These are phyloP conservation scores for Mesorhabditis spiculigera DNA, from an alignment of 2,888 invertebrate species.

Conservation along the genomic window DNA sequence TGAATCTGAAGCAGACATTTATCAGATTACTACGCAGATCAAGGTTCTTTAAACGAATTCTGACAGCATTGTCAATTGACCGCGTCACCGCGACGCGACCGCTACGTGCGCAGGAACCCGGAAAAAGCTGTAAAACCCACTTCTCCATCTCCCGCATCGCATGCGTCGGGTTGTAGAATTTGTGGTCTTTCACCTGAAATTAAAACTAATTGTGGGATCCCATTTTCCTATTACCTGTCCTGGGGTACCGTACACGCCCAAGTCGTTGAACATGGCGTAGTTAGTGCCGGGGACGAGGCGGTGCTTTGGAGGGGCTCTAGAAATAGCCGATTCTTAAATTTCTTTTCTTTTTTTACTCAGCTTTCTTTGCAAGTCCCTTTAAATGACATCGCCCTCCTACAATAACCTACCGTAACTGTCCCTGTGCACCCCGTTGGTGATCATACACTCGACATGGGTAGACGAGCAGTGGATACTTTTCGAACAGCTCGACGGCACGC, in stretches of 20 bases:
- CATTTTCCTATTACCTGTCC: conserved; percentile 64
- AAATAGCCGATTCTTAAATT: too few species aligned
- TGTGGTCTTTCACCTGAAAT: conserved; percentile 63
- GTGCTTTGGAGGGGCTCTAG: too few species aligned
- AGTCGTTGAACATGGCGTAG: conserved; percentile 71
- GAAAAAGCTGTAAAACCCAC: conserved; percentile 29
- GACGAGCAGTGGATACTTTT: conserved; percentile 71
- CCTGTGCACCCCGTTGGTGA: conserved; percentile 64
- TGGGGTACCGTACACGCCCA: conserved; percentile 72
- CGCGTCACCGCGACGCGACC: background rate
- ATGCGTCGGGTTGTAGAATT: conserved; percentile 68
- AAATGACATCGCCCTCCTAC: too few species aligned
- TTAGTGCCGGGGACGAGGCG: conserved; percentile 69
- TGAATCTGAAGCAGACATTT: conserved; percentile 62
- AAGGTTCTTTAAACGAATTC: background rate
- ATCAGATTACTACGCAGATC: background rate
- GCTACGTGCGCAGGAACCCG: background rate
- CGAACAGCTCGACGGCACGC: conserved; percentile 63
- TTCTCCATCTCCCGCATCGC: conserved; percentile 73
- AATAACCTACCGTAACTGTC: conserved; percentile 46
- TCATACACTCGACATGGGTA: conserved; percentile 72
- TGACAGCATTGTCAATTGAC: background rate
- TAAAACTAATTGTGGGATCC: background rate
- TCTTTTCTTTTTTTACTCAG: too few species aligned
- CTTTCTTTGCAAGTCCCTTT: too few species aligned